Conservation (phyloP, 1,140 invertebrate genomes). For the Apis dorsata region DNA sequence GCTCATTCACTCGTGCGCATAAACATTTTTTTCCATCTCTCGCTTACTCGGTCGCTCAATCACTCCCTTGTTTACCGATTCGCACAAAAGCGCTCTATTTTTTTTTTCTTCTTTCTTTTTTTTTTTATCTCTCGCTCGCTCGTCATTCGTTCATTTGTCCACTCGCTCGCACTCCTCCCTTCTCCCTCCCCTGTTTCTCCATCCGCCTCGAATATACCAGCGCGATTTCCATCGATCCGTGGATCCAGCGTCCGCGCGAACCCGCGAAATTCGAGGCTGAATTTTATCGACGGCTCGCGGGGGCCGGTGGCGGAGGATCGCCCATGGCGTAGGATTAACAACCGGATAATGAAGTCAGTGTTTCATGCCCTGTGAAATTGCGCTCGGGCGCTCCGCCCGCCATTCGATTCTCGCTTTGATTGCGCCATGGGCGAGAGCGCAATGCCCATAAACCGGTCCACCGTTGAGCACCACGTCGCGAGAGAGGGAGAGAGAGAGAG, state of each 20-base stretch:
- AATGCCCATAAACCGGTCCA: constrained; percentile 74
- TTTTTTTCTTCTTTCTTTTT: too few relatives aligned
- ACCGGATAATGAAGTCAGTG: constrained; percentile 80
- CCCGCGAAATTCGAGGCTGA: constrained; percentile 37
- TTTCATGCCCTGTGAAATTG: constrained; percentile 81
- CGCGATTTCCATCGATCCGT: not conserved
- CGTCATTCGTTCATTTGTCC: too few relatives aligned
- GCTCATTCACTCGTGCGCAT: too few relatives aligned
- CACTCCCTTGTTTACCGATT: too few relatives aligned
- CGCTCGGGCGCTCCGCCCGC: constrained; percentile 69
- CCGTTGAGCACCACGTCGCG: constrained; percentile 52
- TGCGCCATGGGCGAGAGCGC: constrained; percentile 72
- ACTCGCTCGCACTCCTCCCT: too few relatives aligned
- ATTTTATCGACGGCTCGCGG: constrained; percentile 35
- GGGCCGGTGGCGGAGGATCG: not conserved
- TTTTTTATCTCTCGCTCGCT: too few relatives aligned
- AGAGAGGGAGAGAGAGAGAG: too few relatives aligned
- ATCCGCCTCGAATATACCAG: not conserved
- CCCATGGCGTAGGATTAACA: constrained; percentile 74
- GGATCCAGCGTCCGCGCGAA: not conserved
- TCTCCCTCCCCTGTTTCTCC: too few relatives aligned
- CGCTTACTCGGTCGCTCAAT: too few relatives aligned
- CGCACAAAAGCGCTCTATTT: too few relatives aligned
- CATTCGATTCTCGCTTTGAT: constrained; percentile 79
- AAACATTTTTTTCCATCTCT: too few relatives aligned